phyloP scores from a whole-genome alignment of 2,797 vertebrate species.

The Cyprinodon diabolis region DNA sequence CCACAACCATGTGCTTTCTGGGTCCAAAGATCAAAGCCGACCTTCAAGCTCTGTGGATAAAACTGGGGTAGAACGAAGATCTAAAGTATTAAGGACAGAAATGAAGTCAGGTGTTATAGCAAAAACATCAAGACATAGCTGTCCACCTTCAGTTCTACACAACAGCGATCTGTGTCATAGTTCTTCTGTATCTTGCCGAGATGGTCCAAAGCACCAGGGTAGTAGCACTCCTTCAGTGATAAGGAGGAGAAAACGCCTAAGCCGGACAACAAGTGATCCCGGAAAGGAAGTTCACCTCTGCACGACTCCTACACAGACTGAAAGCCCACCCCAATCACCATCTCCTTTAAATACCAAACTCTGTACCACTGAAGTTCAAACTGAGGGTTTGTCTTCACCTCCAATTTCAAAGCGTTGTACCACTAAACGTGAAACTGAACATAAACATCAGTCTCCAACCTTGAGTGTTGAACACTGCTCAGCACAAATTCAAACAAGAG shows the following conservation, averaged over 20 bases:
- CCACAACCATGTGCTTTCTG: slow-evolving; percentile 62
- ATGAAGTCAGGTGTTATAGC: slow-evolving; percentile 64
- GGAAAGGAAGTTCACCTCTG: slow-evolving; percentile 77
- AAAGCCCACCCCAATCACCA: slow-evolving; percentile 51
- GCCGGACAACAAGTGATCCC: slow-evolving; percentile 77
- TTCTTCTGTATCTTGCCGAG: slow-evolving; percentile 61
- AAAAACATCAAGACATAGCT: slow-evolving; percentile 70
- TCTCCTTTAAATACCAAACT: slow-evolving; percentile 52
- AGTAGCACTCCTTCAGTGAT: slow-evolving; percentile 71
- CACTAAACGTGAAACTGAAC: slow-evolving; percentile 67
- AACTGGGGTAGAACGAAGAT: slow-evolving; percentile 60
- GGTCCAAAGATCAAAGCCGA: slow-evolving; percentile 59
- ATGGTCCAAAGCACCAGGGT: slow-evolving; percentile 71
- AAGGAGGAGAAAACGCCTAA: slow-evolving; percentile 74
- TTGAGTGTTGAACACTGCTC: slow-evolving; percentile 50
- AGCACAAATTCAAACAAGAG: slow-evolving; percentile 45
- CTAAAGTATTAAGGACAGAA: slow-evolving; percentile 65
- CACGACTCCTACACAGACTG: slow-evolving; percentile 73
- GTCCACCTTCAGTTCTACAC: slow-evolving; percentile 63
- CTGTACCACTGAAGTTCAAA: slow-evolving; percentile 71
- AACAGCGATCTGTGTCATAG: slow-evolving; percentile 63
- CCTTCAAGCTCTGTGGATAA: slow-evolving; percentile 46
- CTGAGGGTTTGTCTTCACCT: slow-evolving; percentile 48
- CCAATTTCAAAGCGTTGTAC: slow-evolving; percentile 58
- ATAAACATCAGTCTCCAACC: slow-evolving; percentile 42